Evolutionary conservation across 2,797 vertebrate species (phyloP), one percentile per base, ranked within the genome.

Genomic region (Eulemur mongoz): DNA sequence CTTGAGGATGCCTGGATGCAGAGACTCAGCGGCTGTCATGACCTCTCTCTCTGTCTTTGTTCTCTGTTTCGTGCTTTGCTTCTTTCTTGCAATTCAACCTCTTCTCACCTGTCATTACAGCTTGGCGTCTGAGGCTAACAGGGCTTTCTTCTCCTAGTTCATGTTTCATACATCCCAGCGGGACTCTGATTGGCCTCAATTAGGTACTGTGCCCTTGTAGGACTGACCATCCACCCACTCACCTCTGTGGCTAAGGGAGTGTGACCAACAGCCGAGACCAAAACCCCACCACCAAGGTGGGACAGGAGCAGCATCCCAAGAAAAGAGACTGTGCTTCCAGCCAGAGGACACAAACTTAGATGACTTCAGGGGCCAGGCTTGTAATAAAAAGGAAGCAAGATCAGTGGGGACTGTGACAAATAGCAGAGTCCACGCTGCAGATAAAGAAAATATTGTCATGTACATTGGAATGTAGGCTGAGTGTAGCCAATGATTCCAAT

Each of bases 361-460:
- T 73, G 70, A 96, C 22, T 61, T 78, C 4, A 20, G 27, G 22
- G 57, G 38, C 50, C 65, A 89, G n/a, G 38, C 54, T 91, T 79
- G 43, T 92, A 89, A 80, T 73, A 89, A 73, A 94, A 89, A 82
- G 25, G 61, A 96, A 76, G 57, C 65, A 40, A 70, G 38, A 20
- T 50, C 43, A 54, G 23, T 12, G 61, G 70, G 18, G 10, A 30
- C 30, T 85, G 52, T 93, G 59, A 92, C 35, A 82, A 69, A 91
- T 3, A 76, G 52, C 73, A 86, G 83, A 89, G 15, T 32, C 84
- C 57, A 75, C 1, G 2, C 45, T 69, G 80, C 7, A 20, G 38
- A 92, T 43, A 76, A 95, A 97, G 93, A 91, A 94, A 94, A 97
- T 59, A 86, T 32, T 95, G 61, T 86, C 75, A 84, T 67, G 18